phyloP scores from a whole-genome alignment of 1,140 invertebrate genomes.

The Amyelois transitella region DNA sequence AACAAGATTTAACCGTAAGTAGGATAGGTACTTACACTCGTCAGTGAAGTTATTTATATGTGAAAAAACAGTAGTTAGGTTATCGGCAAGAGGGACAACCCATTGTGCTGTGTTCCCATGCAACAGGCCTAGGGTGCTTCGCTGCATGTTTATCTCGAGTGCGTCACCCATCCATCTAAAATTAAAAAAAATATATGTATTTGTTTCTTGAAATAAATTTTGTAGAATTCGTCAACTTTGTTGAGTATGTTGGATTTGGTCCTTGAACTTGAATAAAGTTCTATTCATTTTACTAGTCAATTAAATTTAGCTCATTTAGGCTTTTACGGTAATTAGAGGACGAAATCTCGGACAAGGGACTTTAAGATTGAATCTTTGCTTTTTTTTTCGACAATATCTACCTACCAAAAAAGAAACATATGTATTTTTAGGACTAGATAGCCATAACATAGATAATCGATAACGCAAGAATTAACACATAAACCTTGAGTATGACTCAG shows the following conservation, averaged over 20 bases:
- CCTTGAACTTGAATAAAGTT: no score
- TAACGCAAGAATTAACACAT: neutral
- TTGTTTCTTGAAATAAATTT: no score
- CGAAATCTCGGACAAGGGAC: no score
- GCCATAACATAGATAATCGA: neutral
- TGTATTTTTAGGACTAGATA: neutral
- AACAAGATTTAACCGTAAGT: neutral
- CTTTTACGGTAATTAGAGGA: no score
- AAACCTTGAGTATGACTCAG: neutral
- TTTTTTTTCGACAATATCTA: neutral
- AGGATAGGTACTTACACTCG: slow-evolving; percentile 42
- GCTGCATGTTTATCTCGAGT: slow-evolving; percentile 73
- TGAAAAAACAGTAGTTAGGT: slow-evolving; percentile 48
- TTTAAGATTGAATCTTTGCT: no score
- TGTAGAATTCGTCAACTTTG: no score
- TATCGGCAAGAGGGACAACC: slow-evolving; percentile 67
- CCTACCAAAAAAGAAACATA: neutral
- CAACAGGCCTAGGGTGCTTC: slow-evolving; percentile 75
- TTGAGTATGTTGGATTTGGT: no score
- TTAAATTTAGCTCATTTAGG: no score
- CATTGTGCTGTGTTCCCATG: slow-evolving; percentile 76
- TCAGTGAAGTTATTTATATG: slow-evolving; percentile 52
- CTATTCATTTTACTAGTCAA: no score
- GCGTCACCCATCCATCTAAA: slow-evolving; percentile 50
- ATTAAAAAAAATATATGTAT: neutral